Evolutionary conservation across 2,888 invertebrate genomes (phyloP), one percentile per base, ranked within the genome.

Genomic region (Drosophila testacea): DNA sequence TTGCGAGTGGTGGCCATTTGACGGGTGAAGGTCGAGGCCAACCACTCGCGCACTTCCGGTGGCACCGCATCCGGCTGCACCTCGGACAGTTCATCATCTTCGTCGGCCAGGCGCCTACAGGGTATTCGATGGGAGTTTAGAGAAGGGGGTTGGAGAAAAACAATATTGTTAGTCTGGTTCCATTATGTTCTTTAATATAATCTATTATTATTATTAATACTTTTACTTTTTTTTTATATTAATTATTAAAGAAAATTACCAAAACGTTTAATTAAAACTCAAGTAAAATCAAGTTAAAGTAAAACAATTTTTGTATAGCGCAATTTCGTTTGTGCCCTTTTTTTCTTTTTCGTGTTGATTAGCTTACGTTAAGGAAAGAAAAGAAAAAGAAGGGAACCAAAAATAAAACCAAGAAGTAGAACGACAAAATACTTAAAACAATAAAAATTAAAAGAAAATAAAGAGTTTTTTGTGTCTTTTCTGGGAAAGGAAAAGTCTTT

Each of bases 1-100:
- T 95, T 94, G 79, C 96, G 95, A 63, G 96, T 95, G 66, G 96
- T 96, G 70, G 95, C 96, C 93, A 96, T 94, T 92, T 97, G 97
- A 77, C 98, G 94, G 39, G 98, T 99, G 93, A 98, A 98, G 48
- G 98, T 98, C 69, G 98, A 96, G 67, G 98, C 98, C 92, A 98
- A 93, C 98, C 98, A 98, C 93, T 98, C 98, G 83, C 98, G 95
- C 46, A 98, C 98, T 93, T 98, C 98, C 69, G 96, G 97, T 42
- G 98, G 98, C 55, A 98, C 98, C 10, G 98, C 97, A 92, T 98
- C 98, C 60, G 98, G 98, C 90, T 98, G 98, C 62, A 98, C 98
- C 93, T 98, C 98, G 47, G 98, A 97, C 80, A 98, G 93, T 93
- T 98, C 98, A 93, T 98, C 98, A 92, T 98, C 98, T 93, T 98